Percentiles rank a stretch among this genome's conserved stretches.
phyloP scores from a whole-genome alignment of 1,140 invertebrate species.

The Euwallacea similis region DNA sequence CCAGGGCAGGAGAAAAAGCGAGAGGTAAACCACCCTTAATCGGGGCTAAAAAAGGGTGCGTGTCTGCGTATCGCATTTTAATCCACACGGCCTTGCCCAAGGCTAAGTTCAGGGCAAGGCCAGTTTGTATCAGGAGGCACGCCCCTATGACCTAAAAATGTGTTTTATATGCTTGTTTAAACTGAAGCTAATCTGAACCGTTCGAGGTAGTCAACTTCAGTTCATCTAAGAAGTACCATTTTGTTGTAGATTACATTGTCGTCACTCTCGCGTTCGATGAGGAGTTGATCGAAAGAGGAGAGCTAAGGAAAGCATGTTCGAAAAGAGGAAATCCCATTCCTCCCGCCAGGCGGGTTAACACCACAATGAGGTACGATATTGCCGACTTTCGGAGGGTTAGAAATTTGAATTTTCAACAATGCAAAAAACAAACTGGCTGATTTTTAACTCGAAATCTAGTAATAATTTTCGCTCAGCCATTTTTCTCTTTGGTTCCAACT shows the following conservation, averaged over 20 bases:
- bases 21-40: conserved; percentile 16
- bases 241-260: conserved; percentile 15
- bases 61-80: conserved; percentile 4
- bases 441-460: too few species aligned
- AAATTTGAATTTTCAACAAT: neutral
- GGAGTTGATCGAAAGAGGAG: conserved; percentile 39
- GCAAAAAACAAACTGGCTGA: neutral
- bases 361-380: conserved; percentile 31
- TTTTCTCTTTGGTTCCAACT: too few species aligned
- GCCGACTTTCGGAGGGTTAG: neutral
- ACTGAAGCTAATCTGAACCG: too few species aligned
- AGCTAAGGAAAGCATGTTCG: conserved; percentile 48
- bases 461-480: too few species aligned
- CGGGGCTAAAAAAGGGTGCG: conserved; percentile 10
- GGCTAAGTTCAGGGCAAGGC: too few species aligned
- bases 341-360: conserved; percentile 47
- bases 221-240: neutral
- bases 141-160: neutral
- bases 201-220: neutral
- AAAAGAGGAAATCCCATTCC: conserved; percentile 40
- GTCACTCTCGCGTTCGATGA: conserved; percentile 19
- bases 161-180: too few species aligned
- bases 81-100: neutral
- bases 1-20: neutral
- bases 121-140: too few species aligned